Base-by-base conservation (phyloP, 2,797 vertebrate genomes). In the Danio tinwini region DNA sequence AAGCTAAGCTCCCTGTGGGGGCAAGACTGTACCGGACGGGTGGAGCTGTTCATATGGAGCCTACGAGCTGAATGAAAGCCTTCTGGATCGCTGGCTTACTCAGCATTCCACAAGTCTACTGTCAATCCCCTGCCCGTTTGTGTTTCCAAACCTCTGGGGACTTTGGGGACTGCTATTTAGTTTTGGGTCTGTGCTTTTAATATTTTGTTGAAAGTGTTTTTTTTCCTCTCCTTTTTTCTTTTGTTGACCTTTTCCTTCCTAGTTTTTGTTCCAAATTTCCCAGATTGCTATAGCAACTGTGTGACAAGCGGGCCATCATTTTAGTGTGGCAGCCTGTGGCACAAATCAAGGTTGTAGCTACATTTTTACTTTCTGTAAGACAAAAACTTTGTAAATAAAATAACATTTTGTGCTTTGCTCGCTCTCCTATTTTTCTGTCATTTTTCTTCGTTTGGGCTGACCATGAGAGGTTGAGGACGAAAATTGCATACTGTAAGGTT, bases 381-480 rank as follows among this genome's bases (percentile, higher is more conserved):
- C 91, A 91, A 94, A 94, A 95, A 92, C 91, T 97, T 97, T 98
- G 96, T 97, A 98, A 98, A 98, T 97, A 98, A 97, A 98, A 96
- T 97, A 95, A 96, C 94, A 95, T 96, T 97, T 97, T 95, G 91
- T 90, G 94, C 92, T 94, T 94, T 89, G 88, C 83, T 89, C 63
- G 85, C 73, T 78, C 82, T 88, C 69, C 83, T 72, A 83, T 86
- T 77, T 58, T 73, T 87, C 76, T 58, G 47, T 69, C 52, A 19
- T 40, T 84, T 84, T 21, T 85, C 21, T 70, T 50, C 40, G 7
- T 40, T 21, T 11, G 37, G 12, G n/a, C 42, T 29, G 9, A n/a
- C 1, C 7, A 39, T 4, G 11, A 61, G 12, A 5, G 2, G n/a
- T 13, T 55, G 2, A 13, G 52, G 21, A 39, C 0, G 17, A 2